phyloP scores from a whole-genome alignment of 2,113 vertebrate species.

The Catharus minimus region DNA sequence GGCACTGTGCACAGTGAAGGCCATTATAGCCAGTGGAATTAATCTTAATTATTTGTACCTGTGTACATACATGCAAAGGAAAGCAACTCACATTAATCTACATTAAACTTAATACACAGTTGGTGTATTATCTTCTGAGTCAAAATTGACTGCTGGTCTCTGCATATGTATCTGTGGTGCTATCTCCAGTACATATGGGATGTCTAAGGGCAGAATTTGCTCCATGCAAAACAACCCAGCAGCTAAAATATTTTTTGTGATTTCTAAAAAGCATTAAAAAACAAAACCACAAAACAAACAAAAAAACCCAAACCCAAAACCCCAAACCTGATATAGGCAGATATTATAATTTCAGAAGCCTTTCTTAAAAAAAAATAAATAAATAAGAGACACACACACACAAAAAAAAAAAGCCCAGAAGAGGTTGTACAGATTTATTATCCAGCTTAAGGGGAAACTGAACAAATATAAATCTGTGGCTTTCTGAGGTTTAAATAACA shows the following conservation, averaged over 20 bases:
- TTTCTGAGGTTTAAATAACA: constrained; percentile 59
- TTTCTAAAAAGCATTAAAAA: constrained; percentile 38
- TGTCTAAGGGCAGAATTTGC: constrained; percentile 72
- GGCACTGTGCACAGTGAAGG: constrained; percentile 81
- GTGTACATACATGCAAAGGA: constrained; percentile 77
- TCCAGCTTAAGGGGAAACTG: constrained; percentile 40
- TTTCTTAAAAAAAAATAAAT: neutral
- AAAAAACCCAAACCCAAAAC: neutral
- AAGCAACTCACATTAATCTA: constrained; percentile 91
- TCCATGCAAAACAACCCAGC: constrained; percentile 58
- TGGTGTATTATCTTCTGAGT: constrained; percentile 78
- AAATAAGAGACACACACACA: neutral
- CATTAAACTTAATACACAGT: constrained; percentile 84
- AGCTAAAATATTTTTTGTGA: constrained; percentile 41
- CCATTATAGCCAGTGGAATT: constrained; percentile 81
- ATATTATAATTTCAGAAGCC: constrained; percentile 60
- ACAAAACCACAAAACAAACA: neutral
- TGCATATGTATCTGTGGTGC: constrained; percentile 61
- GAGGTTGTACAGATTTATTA: constrained; percentile 52
- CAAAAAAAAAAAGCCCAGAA: neutral
- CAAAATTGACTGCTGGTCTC: constrained; percentile 77
- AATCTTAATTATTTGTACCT: constrained; percentile 92
- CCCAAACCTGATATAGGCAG: constrained; percentile 20
- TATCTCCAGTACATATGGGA: constrained; percentile 64
- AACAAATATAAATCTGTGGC: constrained; percentile 53